Evolutionary conservation across 1,140 invertebrate species (phyloP), one percentile per base, ranked within the genome.

Genomic region (Lepidurus couesii): DNA sequence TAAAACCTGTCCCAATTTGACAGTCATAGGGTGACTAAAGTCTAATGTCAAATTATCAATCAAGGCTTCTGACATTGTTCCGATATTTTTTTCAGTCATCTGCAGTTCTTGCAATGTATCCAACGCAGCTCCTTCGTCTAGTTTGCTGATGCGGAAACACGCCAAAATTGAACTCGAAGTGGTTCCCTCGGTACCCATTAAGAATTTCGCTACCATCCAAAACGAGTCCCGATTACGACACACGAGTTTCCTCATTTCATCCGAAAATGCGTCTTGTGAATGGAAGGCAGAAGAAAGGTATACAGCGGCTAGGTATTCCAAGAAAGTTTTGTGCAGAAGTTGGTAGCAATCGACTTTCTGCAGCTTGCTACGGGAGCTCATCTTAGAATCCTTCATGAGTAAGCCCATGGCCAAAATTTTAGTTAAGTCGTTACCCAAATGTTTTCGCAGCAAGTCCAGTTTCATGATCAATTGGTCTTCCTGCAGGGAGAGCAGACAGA

Each of bases 271-370:
- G 9, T 21, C 53, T 65, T 65, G 53, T 7, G 9, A n/a, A 21
- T 65, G 21, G 6, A n/a, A 13, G 16, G 53, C 53, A 7, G 9
- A 13, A 21, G 16, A n/a, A 21, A 80, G 53, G 53, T 80, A 80
- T 16, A 34, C 2, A 13, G 77, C 80, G 21, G 80, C 80, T 45
- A 80, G 42, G 43, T 78, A 80, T n/a, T 80, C 80, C 73, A 80
- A 13, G 43, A 80, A 80, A 13, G 78, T 44, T 42, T 78, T 79
- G 44, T 80, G 80, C n/a, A 80, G 34, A 2, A 75, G 77, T 65
- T 79, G 80, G 10, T 79, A 80, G 44, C 78, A 76, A 5, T 45
- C 42, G 24, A 76, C 65, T 79, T 79, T 79, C 2, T 75, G 80
- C 24, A 79, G 53, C 53, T 65, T 65, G 13, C 53, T 65, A 65